Evolutionary conservation across 35 echinoderm and acorn worm genomes (phyloP), one percentile per base, ranked within the genome.

Genomic region (Patiria miniata): DNA sequence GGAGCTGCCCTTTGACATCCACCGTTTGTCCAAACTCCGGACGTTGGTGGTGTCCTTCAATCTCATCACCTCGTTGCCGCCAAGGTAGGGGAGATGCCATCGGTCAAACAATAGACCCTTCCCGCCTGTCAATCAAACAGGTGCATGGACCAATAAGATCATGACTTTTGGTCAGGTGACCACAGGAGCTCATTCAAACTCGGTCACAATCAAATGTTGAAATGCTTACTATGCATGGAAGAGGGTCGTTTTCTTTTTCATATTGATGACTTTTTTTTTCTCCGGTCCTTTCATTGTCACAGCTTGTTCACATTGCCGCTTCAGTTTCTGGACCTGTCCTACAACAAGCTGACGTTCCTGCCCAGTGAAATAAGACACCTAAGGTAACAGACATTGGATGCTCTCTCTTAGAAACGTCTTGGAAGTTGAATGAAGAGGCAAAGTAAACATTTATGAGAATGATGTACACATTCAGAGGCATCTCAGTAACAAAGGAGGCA

Each of bases 291-390:
- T 89, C 76, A 79, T 65, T 32, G 19, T 47, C 42, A 8, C 86
- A 98, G 95, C 37, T 47, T 98, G 28, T 98, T 94, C 40, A 81
- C 79, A 47, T 60, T 98, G 19, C 89, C 95, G 12, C 37, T 98
- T 37, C 84, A 91, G 61, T 98, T 89, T 22, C 30, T 98, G 57
- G 95, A 98, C 81, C 44, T 98, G 17, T 98, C 95, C 38, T 93
- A 91, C 89, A 98, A 98, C 89, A 98, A 89, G 54, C 86, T 98
- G 16, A 85, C 92, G 9, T 94, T 82, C 78, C 79, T 98, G 77
- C 95, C 92, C 68, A 94, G 91, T 92, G 95, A 98, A 91, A 68
- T 98, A 33, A 94, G 86, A 77, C 89, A 94, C 68, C 69, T 98
- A 51, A 94, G 51, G 95, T 98, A 92, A 98, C 81, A 55, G 47